phyloP scores from a whole-genome alignment of 2,113 vertebrate genomes.

The Alosa alosa region DNA sequence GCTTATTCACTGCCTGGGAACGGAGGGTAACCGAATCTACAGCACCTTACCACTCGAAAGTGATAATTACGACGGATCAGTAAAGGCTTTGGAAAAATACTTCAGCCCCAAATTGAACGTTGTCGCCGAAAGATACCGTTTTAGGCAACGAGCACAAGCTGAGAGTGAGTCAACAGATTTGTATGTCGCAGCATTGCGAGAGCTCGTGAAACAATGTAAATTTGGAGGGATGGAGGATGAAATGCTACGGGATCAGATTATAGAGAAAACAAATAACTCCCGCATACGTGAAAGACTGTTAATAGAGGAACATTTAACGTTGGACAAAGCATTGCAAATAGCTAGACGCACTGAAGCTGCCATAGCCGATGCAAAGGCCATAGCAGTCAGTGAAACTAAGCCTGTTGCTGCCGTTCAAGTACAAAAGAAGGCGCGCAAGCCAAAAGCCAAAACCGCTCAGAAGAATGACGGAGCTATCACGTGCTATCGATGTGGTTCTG shows the following conservation, averaged over 20 bases:
- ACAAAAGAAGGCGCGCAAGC: neutral
- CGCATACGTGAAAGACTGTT: conserved; percentile 26
- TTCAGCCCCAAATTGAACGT: too few relatives aligned
- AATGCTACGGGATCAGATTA: conserved; percentile 28
- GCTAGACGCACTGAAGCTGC: conserved; percentile 3
- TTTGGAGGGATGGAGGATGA: conserved; percentile 23
- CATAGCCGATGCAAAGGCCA: neutral
- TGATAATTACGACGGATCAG: neutral
- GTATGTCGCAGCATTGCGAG: conserved; percentile 14
- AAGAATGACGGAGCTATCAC: too few relatives aligned
- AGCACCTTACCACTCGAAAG: conserved; percentile 21
- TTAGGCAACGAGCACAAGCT: conserved; percentile 9
- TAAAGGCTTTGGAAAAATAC: neutral
- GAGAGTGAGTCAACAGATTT: conserved; percentile 31
- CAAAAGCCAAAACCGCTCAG: too few relatives aligned
- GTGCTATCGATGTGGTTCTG: too few relatives aligned
- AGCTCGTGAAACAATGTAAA: conserved; percentile 15
- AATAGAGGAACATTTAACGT: neutral
- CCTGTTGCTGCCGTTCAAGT: conserved; percentile 4
- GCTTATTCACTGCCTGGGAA: too few relatives aligned
- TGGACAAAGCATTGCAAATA: neutral
- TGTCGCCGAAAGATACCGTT: neutral
- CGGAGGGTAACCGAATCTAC: conserved; percentile 25
- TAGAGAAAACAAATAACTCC: conserved; percentile 31
- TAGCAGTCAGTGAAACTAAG: conserved; percentile 3